Evolutionary conservation across 2,797 vertebrate species (phyloP).

Genomic region (Enoplosus armatus): DNA sequence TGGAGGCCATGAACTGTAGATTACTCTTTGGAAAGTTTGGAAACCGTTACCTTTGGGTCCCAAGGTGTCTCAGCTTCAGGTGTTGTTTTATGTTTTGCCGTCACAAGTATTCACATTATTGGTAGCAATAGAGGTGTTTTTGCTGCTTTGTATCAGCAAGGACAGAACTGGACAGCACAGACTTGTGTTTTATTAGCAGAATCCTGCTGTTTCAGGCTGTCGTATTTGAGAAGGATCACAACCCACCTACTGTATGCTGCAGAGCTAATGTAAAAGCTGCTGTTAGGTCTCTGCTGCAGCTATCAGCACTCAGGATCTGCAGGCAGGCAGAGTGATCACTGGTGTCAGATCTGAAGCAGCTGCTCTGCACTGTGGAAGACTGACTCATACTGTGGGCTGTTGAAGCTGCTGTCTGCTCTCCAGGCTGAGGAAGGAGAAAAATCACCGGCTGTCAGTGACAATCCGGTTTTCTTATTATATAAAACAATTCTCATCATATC

Average conservation of each 20-base stretch:
- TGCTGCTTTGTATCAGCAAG: background rate
- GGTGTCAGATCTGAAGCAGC: constrained; percentile 53
- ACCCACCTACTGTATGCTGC: constrained; percentile 3
- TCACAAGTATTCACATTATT: background rate
- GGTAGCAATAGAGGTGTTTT: background rate
- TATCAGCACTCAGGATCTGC: constrained; percentile 32
- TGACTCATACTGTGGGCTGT: constrained; percentile 50
- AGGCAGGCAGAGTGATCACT: constrained; percentile 41
- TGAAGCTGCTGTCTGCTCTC: constrained; percentile 35
- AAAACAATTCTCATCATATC: no score
- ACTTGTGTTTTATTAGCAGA: background rate
- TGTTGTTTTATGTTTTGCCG: background rate
- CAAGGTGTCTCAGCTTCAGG: background rate
- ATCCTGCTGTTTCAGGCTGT: constrained; percentile 12
- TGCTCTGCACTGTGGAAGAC: constrained; percentile 28
- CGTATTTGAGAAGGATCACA: constrained; percentile 20
- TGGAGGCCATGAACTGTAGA: no score
- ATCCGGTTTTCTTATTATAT: background rate
- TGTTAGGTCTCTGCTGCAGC: constrained; percentile 32
- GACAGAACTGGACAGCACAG: background rate
- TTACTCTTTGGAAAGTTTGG: no score
- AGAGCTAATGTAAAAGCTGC: constrained; percentile 33
- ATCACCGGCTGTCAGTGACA: constrained; percentile 5
- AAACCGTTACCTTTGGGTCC: background rate
- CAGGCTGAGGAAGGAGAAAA: constrained; percentile 21